phyloP scores from a whole-genome alignment of 2,797 vertebrate genomes.

The Florisuga fusca region DNA sequence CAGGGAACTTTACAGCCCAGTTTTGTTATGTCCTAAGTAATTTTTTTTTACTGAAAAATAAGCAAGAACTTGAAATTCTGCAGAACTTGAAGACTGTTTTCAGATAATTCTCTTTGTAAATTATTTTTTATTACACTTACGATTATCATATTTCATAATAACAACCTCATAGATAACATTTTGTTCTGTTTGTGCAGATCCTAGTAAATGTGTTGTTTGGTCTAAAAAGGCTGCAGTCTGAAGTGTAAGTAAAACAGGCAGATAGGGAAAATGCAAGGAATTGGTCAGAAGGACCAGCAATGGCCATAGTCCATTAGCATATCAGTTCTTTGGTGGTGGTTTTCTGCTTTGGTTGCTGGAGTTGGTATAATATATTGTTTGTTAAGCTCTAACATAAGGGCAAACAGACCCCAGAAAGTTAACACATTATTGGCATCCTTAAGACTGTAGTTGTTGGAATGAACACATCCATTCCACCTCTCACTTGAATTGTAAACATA shows the following conservation, averaged over 20 bases:
- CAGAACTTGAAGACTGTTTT: background rate
- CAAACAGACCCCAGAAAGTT: rapidly evolving
- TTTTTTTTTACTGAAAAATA: background rate
- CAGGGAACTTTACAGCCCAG: background rate
- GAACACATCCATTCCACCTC: background rate
- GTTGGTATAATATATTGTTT: background rate
- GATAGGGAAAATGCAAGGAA: background rate
- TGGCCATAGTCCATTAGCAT: background rate
- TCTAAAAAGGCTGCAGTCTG: background rate
- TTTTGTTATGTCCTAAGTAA: background rate
- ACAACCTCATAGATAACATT: background rate
- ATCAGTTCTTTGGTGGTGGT: rapidly evolving
- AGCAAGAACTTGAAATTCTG: background rate
- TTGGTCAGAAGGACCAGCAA: background rate
- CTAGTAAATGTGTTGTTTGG: background rate
- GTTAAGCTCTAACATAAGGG: background rate
- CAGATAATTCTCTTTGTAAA: background rate
- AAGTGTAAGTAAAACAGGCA: background rate
- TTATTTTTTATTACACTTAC: background rate
- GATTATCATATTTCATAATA: background rate
- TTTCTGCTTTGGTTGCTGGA: background rate
- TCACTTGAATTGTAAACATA: background rate
- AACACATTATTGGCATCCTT: background rate
- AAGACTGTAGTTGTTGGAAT: background rate
- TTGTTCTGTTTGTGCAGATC: background rate